Conservation (phyloP, 2,888 invertebrate genomes). For the Aporophyla lueneburgensis region DNA sequence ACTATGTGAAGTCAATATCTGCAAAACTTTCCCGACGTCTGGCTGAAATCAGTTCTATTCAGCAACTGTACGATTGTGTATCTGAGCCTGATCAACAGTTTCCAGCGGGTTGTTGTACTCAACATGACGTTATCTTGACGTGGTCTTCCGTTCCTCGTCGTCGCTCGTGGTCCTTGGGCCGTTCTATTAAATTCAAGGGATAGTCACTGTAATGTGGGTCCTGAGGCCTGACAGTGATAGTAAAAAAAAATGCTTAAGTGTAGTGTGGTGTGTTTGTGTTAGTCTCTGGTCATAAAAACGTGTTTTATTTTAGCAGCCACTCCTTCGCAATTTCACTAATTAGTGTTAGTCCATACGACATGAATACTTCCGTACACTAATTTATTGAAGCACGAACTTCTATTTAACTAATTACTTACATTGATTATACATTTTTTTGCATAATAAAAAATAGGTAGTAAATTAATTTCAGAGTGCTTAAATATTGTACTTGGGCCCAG, state of each 20-base stretch:
- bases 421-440: neutral
- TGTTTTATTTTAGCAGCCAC: constrained; percentile 24
- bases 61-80: neutral
- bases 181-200: constrained; percentile 10
- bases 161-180: constrained; percentile 14
- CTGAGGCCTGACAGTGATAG: neutral
- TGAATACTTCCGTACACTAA: constrained; percentile 27
- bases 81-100: neutral
- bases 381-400: constrained; percentile 8
- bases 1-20: neutral
- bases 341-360: neutral
- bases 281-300: neutral
- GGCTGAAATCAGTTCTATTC: neutral
- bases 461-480: neutral
- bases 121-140: constrained; percentile 63
- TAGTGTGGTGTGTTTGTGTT: neutral
- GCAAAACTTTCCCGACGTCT: constrained; percentile 19
- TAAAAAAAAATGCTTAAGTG: neutral
- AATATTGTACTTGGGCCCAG: neutral
- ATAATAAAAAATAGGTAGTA: neutral
- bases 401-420: neutral
- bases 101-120: constrained; percentile 11
- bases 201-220: constrained; percentile 9
- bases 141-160: constrained; percentile 39
- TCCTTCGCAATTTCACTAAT: constrained; percentile 25